Conservation (phyloP, 1,140 invertebrate genomes). For the Calosoma granatense region DNA sequence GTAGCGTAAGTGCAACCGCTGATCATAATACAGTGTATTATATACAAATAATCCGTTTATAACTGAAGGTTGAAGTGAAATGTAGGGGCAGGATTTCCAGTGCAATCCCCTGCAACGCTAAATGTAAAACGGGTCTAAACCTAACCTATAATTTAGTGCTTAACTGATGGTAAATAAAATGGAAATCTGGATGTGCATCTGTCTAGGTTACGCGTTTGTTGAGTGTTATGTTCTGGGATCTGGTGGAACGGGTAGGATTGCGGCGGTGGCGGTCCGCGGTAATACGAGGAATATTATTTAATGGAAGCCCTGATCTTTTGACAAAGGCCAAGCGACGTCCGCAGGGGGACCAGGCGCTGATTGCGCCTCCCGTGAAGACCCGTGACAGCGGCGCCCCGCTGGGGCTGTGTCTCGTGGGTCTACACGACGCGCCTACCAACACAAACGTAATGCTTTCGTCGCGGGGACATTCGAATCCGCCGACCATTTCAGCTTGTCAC, state of each 20-base stretch:
- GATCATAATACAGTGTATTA: not conserved
- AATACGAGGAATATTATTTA: not conserved
- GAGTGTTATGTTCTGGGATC: not conserved
- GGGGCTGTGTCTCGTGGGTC: not conserved
- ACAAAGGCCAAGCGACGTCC: not conserved
- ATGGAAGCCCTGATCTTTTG: not conserved
- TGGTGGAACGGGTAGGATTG: too few relatives aligned
- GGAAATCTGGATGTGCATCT: not conserved
- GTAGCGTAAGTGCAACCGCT: too few relatives aligned
- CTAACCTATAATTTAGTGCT: slow-evolving; percentile 2
- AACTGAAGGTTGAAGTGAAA: not conserved
- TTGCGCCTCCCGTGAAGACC: not conserved
- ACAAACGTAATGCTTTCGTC: not conserved
- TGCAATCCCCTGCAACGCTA: not conserved
- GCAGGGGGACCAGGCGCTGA: not conserved
- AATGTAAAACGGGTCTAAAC: not conserved
- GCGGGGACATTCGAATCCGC: not conserved
- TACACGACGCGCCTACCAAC: not conserved
- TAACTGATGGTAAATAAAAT: not conserved
- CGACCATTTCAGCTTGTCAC: too few relatives aligned
- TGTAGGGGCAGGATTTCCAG: not conserved
- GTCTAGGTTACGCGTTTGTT: not conserved
- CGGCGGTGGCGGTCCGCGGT: too few relatives aligned
- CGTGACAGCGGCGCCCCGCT: not conserved
- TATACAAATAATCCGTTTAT: not conserved